Evolutionary conservation across 1,140 invertebrate species (phyloP), one percentile per base, ranked within the genome.

Genomic region (Hesperophylax magnus): DNA sequence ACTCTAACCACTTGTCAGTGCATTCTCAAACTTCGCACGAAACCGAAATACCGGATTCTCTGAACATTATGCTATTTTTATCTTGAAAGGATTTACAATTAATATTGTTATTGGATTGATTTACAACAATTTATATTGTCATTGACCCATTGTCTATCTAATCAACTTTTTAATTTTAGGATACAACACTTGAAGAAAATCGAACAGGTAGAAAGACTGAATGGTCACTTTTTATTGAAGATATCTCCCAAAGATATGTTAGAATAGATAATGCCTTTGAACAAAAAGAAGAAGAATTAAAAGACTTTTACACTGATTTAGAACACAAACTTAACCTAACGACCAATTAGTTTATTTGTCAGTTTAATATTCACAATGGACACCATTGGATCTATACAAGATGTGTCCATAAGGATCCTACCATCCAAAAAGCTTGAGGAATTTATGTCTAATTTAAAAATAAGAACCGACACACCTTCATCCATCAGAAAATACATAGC

Each of bases 181-280:
- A 79, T 72, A 63, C 20, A 8, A 78, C 78, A 61, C 85, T 94
- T 79, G 85, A 90, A 84, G 86, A 91, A 81, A 93, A 92, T 78
- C 88, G 92, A 86, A 90, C 90, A 82, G 87, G 89, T 71, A 90
- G 95, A 56, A 91, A 93, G 88, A 85, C 88, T 63, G 92, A 94
- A 86, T 95, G 94, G 93, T 91, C 93, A 81, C 90, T 91, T 80
- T 96, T 96, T 86, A 92, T 95, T 85, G 93, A 93, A 91, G 93
- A 95, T 90, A 93, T 96, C 88, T 93, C 92, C 83, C 91, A 93
- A 84, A 94, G 93, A 82, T 95, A 93, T 87, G 88, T 91, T 82
- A 91, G 93, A 86, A 93, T 96, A 82, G 94, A 96, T 85, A 92
- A 93, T 85, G 93, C 93, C 31, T 96, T 96, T 89, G 91, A 93